Conservation (phyloP, 2,113 vertebrate species). For the Mungos mungo region DNA sequence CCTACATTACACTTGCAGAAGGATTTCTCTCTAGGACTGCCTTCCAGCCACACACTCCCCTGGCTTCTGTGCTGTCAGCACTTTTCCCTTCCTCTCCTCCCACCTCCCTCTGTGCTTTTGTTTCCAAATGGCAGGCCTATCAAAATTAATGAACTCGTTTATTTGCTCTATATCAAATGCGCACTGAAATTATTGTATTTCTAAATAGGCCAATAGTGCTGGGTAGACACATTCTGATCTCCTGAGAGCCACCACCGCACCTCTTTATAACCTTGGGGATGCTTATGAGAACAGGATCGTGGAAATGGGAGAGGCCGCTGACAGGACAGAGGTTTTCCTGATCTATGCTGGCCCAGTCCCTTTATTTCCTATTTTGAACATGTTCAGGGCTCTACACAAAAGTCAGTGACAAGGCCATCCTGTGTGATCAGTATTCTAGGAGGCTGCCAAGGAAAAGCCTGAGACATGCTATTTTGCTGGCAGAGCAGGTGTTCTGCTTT, state of each 20-base stretch:
- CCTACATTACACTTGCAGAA: not conserved
- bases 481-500: slow-evolving; percentile 61
- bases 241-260: not conserved
- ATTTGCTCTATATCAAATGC: not conserved
- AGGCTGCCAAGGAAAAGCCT: slow-evolving; percentile 25
- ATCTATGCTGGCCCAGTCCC: not conserved
- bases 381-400: not conserved
- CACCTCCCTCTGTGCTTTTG: not conserved
- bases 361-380: not conserved
- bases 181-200: not conserved
- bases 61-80: not conserved
- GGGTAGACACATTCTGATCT: not conserved
- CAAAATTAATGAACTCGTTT: slow-evolving; percentile 59
- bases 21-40: not conserved
- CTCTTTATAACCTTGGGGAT: not conserved
- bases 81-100: not conserved
- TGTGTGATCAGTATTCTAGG: slow-evolving; percentile 39
- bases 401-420: not conserved
- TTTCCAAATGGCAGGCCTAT: not conserved
- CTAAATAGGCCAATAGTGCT: not conserved
- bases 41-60: not conserved
- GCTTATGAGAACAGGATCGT: not conserved
- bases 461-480: slow-evolving; percentile 26
- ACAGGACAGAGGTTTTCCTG: not conserved
- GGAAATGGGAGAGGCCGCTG: not conserved